phyloP scores from a whole-genome alignment of 2,888 invertebrate genomes.

The Tetragonisca angustula region DNA sequence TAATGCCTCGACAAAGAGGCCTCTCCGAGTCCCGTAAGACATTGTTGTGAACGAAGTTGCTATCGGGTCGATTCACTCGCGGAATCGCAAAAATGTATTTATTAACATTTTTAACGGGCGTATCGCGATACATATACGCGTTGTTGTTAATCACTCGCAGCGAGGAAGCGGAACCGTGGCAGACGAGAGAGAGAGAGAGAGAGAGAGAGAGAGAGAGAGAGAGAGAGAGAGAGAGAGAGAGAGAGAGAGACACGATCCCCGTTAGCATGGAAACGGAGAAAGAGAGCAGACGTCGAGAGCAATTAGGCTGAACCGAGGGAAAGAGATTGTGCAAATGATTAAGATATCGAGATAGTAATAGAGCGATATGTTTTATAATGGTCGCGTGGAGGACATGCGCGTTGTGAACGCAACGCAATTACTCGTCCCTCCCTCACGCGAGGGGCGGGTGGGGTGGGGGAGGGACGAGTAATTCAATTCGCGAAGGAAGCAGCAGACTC shows the following conservation, averaged over 20 bases:
- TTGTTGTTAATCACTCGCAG: conserved; percentile 46
- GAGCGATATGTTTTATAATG: conserved; percentile 62
- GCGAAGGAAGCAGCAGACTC: conserved; percentile 42
- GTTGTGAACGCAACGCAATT: conserved; percentile 47
- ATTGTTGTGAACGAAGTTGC: not conserved
- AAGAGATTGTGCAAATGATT: conserved; percentile 62
- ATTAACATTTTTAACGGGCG: conserved; percentile 1
- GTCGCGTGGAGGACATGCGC: conserved; percentile 36
- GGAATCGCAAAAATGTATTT: conserved; percentile 4
- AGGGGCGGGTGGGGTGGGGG: not conserved
- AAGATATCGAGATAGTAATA: conserved; percentile 62
- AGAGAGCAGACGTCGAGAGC: conserved; percentile 36
- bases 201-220: too few species aligned
- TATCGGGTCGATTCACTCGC: not conserved
- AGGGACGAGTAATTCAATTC: conserved; percentile 45
- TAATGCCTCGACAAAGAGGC: not conserved
- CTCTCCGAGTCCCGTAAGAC: not conserved
- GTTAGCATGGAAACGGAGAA: conserved; percentile 3
- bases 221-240: too few species aligned
- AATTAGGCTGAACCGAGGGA: conserved; percentile 60
- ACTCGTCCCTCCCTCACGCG: conserved; percentile 23
- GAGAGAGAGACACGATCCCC: conserved; percentile 15
- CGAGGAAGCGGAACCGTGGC: conserved; percentile 48
- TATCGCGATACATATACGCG: conserved; percentile 3
- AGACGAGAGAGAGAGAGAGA: conserved; percentile 29